Conservation (phyloP, 2,888 invertebrate species). For the Lymantria dispar region DNA sequence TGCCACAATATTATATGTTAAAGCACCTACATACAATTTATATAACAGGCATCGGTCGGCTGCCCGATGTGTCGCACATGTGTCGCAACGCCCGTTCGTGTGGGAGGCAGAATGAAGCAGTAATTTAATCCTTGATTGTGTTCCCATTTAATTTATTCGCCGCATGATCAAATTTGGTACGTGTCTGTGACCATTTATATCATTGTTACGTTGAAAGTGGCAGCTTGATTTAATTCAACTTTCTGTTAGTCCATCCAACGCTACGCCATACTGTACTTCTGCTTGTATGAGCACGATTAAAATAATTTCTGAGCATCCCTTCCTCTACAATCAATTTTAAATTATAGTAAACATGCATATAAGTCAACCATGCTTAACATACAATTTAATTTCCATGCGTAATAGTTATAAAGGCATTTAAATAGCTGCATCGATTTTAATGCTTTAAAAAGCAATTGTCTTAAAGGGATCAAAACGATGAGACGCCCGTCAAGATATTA, state of each 20-base stretch:
- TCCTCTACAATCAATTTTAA: conserved; percentile 36
- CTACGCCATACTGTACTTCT: conserved; percentile 34
- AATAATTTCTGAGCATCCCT: conserved; percentile 14
- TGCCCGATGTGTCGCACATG: conserved; percentile 67
- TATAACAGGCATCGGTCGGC: conserved; percentile 46
- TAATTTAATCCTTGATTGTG: conserved; percentile 81
- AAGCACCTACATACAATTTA: conserved; percentile 60
- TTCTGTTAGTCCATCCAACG: conserved; percentile 38
- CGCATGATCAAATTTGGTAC: conserved; percentile 77
- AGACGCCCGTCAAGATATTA: conserved; percentile 61
- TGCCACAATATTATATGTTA: conserved; percentile 75
- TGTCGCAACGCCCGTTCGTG: conserved; percentile 64
- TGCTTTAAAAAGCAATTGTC: conserved; percentile 43
- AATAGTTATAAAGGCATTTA: conserved; percentile 29
- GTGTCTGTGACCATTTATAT: conserved; percentile 72
- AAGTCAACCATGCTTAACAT: conserved; percentile 20
- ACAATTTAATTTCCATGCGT: conserved; percentile 43
- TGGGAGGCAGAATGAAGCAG: conserved; percentile 77
- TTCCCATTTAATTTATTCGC: conserved; percentile 78
- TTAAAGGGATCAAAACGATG: conserved; percentile 44
- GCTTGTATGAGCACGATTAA: conserved; percentile 34
- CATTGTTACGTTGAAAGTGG: conserved; percentile 52
- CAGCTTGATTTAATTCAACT: conserved; percentile 55
- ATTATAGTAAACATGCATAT: conserved; percentile 37
- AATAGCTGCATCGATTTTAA: conserved; percentile 28